phyloP scores from a whole-genome alignment of 53 echinoderm and acorn worm species.

The Holothuria scabra region DNA sequence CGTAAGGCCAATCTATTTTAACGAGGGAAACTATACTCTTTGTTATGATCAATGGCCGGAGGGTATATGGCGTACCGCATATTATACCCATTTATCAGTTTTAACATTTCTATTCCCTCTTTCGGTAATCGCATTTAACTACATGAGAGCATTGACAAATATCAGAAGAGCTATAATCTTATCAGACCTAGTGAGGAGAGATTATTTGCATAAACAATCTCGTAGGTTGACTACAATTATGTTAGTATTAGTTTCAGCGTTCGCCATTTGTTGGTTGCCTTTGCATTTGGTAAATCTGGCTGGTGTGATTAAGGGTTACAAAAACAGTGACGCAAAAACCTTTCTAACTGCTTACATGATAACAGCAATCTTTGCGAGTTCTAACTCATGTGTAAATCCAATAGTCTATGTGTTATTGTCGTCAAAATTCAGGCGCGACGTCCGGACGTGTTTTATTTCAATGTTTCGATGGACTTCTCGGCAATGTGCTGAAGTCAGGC shows the following conservation, averaged over 20 bases:
- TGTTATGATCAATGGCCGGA: conserved; percentile 23
- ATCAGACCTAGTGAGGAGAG: neutral
- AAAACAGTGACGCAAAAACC: neutral
- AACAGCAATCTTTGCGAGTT: conserved; percentile 8
- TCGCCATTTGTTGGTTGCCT: conserved; percentile 24
- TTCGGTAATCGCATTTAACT: conserved; percentile 2
- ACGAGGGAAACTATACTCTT: conserved; percentile 1
- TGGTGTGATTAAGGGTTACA: neutral
- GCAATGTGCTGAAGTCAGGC: too few relatives aligned
- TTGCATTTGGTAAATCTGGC: neutral
- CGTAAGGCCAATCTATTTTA: neutral
- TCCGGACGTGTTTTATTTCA: too few relatives aligned
- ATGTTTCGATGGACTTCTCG: too few relatives aligned
- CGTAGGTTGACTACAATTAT: conserved; percentile 16
- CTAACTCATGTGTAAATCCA: conserved; percentile 14
- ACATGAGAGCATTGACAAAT: neutral
- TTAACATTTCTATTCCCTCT: conserved; percentile 18
- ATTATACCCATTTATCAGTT: neutral
- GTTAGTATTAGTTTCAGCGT: neutral
- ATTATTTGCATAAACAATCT: neutral
- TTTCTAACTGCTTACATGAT: conserved; percentile 13
- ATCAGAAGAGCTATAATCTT: conserved; percentile 7
- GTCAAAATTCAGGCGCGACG: conserved; percentile 9
- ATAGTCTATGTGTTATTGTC: conserved; percentile 15
- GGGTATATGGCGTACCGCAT: neutral